Base-by-base conservation (phyloP, 1,140 invertebrate genomes). In the Aphaenogaster floridana region DNA sequence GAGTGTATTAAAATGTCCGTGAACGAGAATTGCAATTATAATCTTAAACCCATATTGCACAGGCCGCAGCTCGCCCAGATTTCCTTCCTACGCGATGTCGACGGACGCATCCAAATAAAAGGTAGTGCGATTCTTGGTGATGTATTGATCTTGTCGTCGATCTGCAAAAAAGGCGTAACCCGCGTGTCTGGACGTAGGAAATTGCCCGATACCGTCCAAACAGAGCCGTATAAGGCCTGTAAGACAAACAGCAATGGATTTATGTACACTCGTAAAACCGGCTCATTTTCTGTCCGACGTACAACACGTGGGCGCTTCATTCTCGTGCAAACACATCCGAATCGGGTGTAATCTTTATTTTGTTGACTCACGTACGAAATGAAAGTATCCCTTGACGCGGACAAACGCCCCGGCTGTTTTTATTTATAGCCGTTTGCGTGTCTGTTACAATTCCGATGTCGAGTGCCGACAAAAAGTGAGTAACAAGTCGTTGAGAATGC, bases 401-500 rank as follows among this genome's bases (percentile, higher is more conserved):
- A 45, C 50, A 11, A 13, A 61, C 52, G 68, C 61, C 48, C 17
- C 0, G 72, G 36, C 15, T n/a, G 48, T 17, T 76, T 87, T 84
- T 90, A 90, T 90, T 89, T 87, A 89, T 66, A 61, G 86, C 63
- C 78, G 77, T 89, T 87, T 87, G 74, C 85, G 48, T 77, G 54
- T 71, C 66, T 66, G 78, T 54, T 90, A 79, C 85, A 89, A 89
- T 87, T 86, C 76, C 87, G 63, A 13, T 52, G 76, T 78, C 45
- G 72, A 59, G 57, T 87, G 50, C 59, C 54, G 72, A 36, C 57
- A 54, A 89, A 87, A 89, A 87, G 72, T 42, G 61, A 34, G 39
- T 50, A 54, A 69, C 68, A 11, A 17, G 57, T 81, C 76, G 61
- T 66, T 79, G 39, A 84, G 45, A 61, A 52, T 28, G 15, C 48